phyloP scores from a whole-genome alignment of 2,797 vertebrate species.

The Zalophus californianus region DNA sequence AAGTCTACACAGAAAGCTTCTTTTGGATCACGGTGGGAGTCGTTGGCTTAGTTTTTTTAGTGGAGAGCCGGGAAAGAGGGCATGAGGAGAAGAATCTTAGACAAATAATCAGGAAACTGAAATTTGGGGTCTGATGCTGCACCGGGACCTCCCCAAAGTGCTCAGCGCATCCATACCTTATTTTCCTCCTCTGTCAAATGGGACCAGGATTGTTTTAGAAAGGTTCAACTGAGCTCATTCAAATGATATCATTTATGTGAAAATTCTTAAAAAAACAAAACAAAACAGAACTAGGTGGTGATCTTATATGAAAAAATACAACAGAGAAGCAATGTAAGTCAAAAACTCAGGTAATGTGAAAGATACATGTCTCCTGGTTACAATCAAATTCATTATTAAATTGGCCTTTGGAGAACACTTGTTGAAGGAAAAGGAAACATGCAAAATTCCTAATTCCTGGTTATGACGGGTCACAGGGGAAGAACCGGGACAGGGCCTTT shows the following conservation, averaged over 20 bases:
- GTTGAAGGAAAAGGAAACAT: background rate
- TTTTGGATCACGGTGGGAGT: background rate
- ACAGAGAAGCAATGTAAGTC: background rate
- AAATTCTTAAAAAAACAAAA: background rate
- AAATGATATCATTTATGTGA: background rate
- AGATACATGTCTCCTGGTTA: background rate
- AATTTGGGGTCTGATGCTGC: background rate
- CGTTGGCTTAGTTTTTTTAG: background rate
- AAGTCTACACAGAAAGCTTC: background rate
- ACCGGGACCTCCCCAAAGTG: background rate
- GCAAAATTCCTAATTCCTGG: constrained; percentile 44
- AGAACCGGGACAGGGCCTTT: background rate
- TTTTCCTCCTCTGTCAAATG: background rate
- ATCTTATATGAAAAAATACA: background rate
- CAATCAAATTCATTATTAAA: constrained; percentile 5
- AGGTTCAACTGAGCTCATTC: background rate
- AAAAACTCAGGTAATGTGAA: background rate
- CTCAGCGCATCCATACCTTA: background rate
- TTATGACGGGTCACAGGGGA: background rate
- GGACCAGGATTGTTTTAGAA: background rate
- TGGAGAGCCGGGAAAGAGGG: background rate
- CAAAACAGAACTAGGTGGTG: background rate
- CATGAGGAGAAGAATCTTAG: background rate
- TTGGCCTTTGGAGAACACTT: constrained; percentile 15
- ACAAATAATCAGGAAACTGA: background rate